Evolutionary conservation across 2,113 vertebrate species (phyloP), one percentile per base, ranked within the genome.

Genomic region (Fregetta grallaria): DNA sequence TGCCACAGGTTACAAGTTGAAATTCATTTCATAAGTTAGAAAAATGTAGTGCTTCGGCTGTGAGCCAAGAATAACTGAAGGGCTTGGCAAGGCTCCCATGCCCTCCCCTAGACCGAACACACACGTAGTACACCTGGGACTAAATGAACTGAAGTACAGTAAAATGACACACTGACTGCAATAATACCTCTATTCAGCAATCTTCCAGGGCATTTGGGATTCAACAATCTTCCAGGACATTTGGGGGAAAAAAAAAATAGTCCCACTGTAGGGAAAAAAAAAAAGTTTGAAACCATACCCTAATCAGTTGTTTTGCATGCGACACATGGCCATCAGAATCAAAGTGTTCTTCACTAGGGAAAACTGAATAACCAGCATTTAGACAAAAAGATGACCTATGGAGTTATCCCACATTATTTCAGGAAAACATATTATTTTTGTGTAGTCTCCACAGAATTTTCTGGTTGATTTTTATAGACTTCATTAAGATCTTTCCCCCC

Each of bases 1-100:
- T 77, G 85, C 92, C 95, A 97, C 93, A 79, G 96, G 97, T 98
- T 97, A 96, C 94, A 97, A 97, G 97, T 95, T 96, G 95, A 97
- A 97, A 94, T 92, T 95, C 62, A 86, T 94, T 97, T 96, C 93
- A 86, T 95, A 95, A 97, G 93, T 94, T 91, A 94, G 88, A 97
- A 98, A 96, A 98, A 98, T 94, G 96, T 78, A 96, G 93, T 66
- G 93, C 94, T 98, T 92, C 75, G 97, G 97, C 89, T 92, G 62
- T 40, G 76, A 44, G 80, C 96, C 94, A 97, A 97, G 95, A 97
- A 96, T 91, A 93, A 92, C 90, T 87, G 79, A 96, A 96, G 94
- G 95, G 85, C 94, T 96, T 94, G 96, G 96, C 97, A 96, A 79
- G 88, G 82, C 85, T 93, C 88, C 92, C 90, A 94, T 86, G 87